phyloP scores from a whole-genome alignment of 2,888 invertebrate species.

The Pomacea canaliculata region DNA sequence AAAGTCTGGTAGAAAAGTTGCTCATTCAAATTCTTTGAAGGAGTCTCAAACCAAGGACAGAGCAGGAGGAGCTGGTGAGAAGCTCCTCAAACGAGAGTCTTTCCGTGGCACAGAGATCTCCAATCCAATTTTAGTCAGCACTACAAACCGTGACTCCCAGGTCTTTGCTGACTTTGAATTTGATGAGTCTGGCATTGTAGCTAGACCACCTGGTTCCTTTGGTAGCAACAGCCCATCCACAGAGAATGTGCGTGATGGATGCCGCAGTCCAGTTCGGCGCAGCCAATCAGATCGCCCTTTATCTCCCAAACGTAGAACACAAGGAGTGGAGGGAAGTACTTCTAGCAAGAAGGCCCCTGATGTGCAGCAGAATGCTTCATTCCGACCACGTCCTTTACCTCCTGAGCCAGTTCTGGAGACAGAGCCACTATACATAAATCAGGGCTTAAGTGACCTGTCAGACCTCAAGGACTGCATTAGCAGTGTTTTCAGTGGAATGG shows the following conservation, averaged over 20 bases:
- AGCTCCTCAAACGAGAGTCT: slow-evolving; percentile 49
- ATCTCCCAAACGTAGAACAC: neutral
- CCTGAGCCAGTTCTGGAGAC: slow-evolving; percentile 20
- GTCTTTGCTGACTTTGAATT: slow-evolving; percentile 44
- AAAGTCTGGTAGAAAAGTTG: slow-evolving; percentile 18
- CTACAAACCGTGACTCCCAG: slow-evolving; percentile 58
- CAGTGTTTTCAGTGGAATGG: slow-evolving; percentile 16
- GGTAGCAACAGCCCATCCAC: slow-evolving; percentile 2
- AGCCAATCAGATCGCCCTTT: slow-evolving; percentile 34
- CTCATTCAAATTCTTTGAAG: slow-evolving; percentile 17
- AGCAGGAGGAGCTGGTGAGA: slow-evolving; percentile 18
- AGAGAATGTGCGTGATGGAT: slow-evolving; percentile 12
- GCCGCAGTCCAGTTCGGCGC: slow-evolving; percentile 28
- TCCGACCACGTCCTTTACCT: slow-evolving; percentile 14
- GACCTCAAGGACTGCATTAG: slow-evolving; percentile 20
- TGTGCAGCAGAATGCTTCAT: neutral
- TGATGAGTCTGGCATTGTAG: slow-evolving; percentile 34
- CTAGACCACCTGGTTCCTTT: slow-evolving; percentile 17
- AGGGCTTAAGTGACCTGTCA: slow-evolving; percentile 15
- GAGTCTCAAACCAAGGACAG: slow-evolving; percentile 10
- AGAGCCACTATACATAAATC: slow-evolving; percentile 18
- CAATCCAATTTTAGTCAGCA: slow-evolving; percentile 57
- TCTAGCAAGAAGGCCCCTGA: neutral
- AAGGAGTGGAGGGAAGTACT: neutral
- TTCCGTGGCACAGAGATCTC: slow-evolving; percentile 55